Conservation (phyloP, 2,797 vertebrate genomes). For the Hydrophis major region DNA sequence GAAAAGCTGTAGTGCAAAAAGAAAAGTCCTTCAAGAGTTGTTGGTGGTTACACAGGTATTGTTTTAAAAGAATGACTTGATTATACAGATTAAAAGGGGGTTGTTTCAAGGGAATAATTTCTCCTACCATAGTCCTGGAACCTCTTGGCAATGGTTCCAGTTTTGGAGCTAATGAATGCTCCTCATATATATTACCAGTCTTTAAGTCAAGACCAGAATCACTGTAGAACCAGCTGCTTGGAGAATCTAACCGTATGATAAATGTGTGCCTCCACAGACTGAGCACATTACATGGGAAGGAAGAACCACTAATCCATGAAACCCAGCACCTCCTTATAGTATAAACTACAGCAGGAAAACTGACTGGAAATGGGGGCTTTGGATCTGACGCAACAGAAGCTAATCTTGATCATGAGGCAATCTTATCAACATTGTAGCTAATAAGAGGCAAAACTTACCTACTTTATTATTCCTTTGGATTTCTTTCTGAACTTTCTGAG, state of each 20-base stretch:
- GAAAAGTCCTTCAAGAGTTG: constrained; percentile 76
- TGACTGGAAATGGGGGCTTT: neutral
- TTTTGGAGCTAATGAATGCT: neutral
- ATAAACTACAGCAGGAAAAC: neutral
- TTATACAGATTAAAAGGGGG: neutral
- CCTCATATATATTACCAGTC: neutral
- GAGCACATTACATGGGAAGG: neutral
- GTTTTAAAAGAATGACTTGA: constrained; percentile 32
- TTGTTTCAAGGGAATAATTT: neutral
- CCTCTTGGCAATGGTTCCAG: neutral
- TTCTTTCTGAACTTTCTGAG: neutral
- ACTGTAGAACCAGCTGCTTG: neutral
- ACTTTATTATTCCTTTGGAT: neutral
- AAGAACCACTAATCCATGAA: too few relatives aligned
- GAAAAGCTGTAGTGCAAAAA: constrained; percentile 80
- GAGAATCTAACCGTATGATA: neutral
- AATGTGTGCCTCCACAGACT: neutral
- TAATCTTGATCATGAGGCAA: neutral
- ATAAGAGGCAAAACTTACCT: neutral
- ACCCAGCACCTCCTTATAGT: neutral
- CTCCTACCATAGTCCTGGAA: neutral
- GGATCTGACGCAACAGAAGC: neutral
- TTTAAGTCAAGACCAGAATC: neutral
- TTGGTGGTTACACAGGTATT: constrained; percentile 14
- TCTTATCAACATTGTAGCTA: neutral